Evolutionary conservation across 2,797 vertebrate species (phyloP).

Genomic region (Microcaecilia unicolor): DNA sequence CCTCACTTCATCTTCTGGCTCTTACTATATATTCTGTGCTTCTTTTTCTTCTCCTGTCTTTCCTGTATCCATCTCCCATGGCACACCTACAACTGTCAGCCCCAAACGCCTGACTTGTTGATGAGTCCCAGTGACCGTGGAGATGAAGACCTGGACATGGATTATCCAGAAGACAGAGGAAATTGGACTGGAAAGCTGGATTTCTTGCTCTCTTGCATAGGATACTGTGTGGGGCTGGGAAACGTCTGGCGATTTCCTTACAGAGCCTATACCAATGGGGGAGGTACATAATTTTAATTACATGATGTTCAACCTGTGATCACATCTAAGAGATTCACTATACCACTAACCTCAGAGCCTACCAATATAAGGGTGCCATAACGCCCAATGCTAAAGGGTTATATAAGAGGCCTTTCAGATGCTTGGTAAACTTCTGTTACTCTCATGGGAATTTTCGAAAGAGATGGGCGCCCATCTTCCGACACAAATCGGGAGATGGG

Average conservation of each 20-base stretch:
- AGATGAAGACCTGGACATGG: slow-evolving; percentile 45
- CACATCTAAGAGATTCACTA: too few species aligned
- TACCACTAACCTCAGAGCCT: too few species aligned
- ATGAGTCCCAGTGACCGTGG: slow-evolving; percentile 63
- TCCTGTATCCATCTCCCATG: not conserved
- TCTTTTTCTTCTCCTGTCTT: not conserved
- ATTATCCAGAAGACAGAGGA: slow-evolving; percentile 55
- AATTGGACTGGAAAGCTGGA: slow-evolving; percentile 68
- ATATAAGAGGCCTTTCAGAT: too few species aligned
- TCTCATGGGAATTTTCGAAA: too few species aligned
- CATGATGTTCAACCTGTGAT: too few species aligned
- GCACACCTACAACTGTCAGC: slow-evolving; percentile 22
- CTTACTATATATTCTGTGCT: not conserved
- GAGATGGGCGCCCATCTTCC: too few species aligned
- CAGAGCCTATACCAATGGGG: slow-evolving; percentile 64
- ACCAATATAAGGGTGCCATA: too few species aligned
- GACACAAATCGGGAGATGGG: too few species aligned
- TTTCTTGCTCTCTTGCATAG: slow-evolving; percentile 67
- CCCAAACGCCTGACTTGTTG: slow-evolving; percentile 54
- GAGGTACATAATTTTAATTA: slow-evolving; percentile 44
- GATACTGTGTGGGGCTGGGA: slow-evolving; percentile 65
- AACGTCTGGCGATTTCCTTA: slow-evolving; percentile 71
- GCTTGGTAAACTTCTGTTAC: too few species aligned
- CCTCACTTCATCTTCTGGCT: too few species aligned
- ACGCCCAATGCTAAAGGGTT: too few species aligned